Base-by-base conservation (phyloP, 2,888 invertebrate genomes). In the Apodemia zela region DNA sequence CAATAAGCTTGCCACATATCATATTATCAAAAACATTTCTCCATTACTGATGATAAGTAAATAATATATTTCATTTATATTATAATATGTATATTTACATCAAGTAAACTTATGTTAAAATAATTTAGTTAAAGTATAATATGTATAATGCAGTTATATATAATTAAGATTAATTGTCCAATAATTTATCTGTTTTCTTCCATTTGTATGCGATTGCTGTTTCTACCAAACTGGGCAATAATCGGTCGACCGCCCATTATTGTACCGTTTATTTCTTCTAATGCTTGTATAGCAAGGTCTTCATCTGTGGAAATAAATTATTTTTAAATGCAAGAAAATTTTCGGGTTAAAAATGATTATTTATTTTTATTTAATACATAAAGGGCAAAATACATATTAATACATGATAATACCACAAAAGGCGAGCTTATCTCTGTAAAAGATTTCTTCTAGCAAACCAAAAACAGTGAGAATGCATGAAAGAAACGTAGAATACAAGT, bases 181-280 rank as follows among this genome's bases (percentile, higher is more conserved):
- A 54, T 67, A 63, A 47, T 67, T 72, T 74, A 76, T 75, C 73
- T 75, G 65, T 75, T 71, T n/a, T 72, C 72, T 15, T 75, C 73
- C 10, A 69, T 68, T 25, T 73, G 72, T 60, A 73, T 72, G 42
- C 74, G 65, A 58, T 71, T 73, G 60, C 77, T 82, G 71, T 79
- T 80, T 29, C 84, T 78, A 2, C 87, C 89, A 58, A 91, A 91
- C 66, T 84, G 80, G 0, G 83, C 87, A 1, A 93, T 85, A 35
- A 93, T 77, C 0, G 93, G 93, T 65, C 85, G 87, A 3, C 92
- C 92, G 58, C 85, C 81, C 54, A 93, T 68, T 49, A 93, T 84
- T 0, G 87, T 90, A 4, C 93, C 93, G 72, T 93, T 93, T 0
- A 90, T 76, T 70, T 89, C 86, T 15, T 92, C 84, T 63, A 93